phyloP scores from a whole-genome alignment of 2,888 invertebrate species.

The Prenolepis imparis region DNA sequence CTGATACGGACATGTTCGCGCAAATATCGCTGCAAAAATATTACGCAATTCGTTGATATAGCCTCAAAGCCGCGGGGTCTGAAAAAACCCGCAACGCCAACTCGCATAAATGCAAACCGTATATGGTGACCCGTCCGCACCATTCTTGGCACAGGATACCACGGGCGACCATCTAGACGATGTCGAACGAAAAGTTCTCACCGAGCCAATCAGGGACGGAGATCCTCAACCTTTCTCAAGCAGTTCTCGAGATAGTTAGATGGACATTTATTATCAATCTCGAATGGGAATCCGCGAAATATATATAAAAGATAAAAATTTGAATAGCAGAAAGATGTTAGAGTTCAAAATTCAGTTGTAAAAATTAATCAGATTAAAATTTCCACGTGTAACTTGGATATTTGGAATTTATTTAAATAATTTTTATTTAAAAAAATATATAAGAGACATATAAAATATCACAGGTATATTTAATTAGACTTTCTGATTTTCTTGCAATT shows the following conservation, averaged over 20 bases:
- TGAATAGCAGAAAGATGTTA: not conserved
- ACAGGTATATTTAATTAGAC: not conserved
- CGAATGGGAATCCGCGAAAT: not conserved
- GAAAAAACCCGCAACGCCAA: constrained; percentile 53
- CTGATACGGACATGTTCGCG: constrained; percentile 1
- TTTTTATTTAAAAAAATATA: not conserved
- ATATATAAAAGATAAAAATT: not conserved
- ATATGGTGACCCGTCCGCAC: constrained; percentile 65
- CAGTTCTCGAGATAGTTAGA: not conserved
- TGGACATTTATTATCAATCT: not conserved
- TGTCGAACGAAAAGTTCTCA: constrained; percentile 49
- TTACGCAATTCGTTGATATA: constrained; percentile 63
- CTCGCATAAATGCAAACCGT: constrained; percentile 69
- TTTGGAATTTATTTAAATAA: not conserved
- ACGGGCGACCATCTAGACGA: constrained; percentile 59
- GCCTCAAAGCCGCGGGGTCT: constrained; percentile 55
- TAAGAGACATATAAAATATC: not conserved
- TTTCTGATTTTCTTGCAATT: not conserved
- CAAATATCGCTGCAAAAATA: constrained; percentile 61
- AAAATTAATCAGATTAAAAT: not conserved
- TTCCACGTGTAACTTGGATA: not conserved
- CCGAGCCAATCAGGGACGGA: constrained; percentile 26
- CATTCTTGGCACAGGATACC: constrained; percentile 50
- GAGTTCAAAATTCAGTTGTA: not conserved
- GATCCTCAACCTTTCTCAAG: constrained; percentile 1